Evolutionary conservation across 2,888 invertebrate genomes (phyloP).

Genomic region (Anoplius nigerrimus): DNA sequence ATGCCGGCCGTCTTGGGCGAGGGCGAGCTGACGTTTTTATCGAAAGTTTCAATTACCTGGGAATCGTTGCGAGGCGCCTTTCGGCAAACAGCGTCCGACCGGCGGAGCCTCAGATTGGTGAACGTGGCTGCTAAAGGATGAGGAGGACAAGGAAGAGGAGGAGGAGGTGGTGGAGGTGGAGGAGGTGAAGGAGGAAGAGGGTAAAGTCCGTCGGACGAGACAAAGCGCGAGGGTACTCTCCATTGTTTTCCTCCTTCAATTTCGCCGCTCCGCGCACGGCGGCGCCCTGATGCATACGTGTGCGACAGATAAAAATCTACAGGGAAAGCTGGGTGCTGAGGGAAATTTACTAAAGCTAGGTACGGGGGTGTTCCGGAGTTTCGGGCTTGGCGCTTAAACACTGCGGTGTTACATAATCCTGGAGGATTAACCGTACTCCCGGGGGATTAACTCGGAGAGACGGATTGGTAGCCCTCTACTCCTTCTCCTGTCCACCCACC

Average conservation of each 20-base stretch:
- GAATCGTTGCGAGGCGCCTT: too few relatives aligned
- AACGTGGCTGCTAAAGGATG: too few relatives aligned
- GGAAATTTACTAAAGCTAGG: constrained; percentile 55
- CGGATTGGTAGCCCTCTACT: constrained; percentile 44
- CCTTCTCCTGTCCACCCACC: too few relatives aligned
- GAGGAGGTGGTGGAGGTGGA: too few relatives aligned
- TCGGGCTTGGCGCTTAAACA: constrained; percentile 58
- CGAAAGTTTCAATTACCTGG: too few relatives aligned
- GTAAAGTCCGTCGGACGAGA: too few relatives aligned
- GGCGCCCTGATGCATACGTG: not conserved
- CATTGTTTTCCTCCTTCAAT: constrained; percentile 6
- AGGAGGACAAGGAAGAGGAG: too few relatives aligned
- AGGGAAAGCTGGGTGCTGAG: constrained; percentile 29
- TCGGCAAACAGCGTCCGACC: too few relatives aligned
- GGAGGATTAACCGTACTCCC: constrained; percentile 57
- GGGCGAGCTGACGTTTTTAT: too few relatives aligned
- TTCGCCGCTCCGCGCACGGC: not conserved
- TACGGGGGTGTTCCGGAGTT: constrained; percentile 46
- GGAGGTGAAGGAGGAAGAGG: too few relatives aligned
- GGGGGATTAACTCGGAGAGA: constrained; percentile 59
- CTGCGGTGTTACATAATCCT: constrained; percentile 63
- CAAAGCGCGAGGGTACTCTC: not conserved
- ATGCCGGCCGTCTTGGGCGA: too few relatives aligned
- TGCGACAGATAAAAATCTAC: constrained; percentile 32
- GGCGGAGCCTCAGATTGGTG: too few relatives aligned